These are phyloP conservation scores for Patiria pectinifera DNA, from an alignment of 53 echinoderm and acorn worm genomes.

Conservation along the genomic window DNA sequence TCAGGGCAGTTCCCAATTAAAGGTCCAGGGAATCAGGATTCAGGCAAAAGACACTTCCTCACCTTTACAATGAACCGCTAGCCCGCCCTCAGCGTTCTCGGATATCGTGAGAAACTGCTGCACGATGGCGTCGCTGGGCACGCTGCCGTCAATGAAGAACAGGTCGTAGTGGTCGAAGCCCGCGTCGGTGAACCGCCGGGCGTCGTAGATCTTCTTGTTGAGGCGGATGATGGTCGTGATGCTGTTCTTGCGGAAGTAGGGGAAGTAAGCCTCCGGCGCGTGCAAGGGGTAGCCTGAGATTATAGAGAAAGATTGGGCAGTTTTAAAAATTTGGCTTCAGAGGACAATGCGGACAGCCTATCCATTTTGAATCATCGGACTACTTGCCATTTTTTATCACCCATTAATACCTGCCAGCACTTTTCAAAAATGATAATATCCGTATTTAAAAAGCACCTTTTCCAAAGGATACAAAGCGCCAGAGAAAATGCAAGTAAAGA, in stretches of 20 bases:
- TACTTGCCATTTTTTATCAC: too few relatives aligned
- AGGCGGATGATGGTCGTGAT: constrained; percentile 90
- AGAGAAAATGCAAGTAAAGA: too few relatives aligned
- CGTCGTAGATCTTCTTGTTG: constrained; percentile 98
- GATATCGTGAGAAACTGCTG: constrained; percentile 92
- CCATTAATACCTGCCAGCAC: too few relatives aligned
- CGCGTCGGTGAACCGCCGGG: constrained; percentile 83
- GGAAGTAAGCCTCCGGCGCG: constrained; percentile 98
- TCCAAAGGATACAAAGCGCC: too few relatives aligned
- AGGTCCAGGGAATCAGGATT: background rate
- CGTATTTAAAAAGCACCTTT: too few relatives aligned
- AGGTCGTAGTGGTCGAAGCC: constrained; percentile 94
- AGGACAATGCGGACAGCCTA: too few relatives aligned
- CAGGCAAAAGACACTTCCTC: background rate
- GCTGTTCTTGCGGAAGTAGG: constrained; percentile 98
- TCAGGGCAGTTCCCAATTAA: background rate
- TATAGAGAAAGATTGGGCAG: background rate
- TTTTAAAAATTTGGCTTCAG: background rate
- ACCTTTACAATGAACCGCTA: constrained; percentile 99
- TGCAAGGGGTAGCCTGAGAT: constrained; percentile 91
- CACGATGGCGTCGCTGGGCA: constrained; percentile 91
- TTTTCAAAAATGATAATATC: too few relatives aligned
- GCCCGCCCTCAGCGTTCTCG: constrained; percentile 86
- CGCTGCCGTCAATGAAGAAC: constrained; percentile 98
- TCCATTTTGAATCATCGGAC: too few relatives aligned